A percentile compares a stretch with the other conserved stretches of the same genome.
phyloP scores from a whole-genome alignment of 2,797 vertebrate genomes.

The Onychomys leucogaster region DNA sequence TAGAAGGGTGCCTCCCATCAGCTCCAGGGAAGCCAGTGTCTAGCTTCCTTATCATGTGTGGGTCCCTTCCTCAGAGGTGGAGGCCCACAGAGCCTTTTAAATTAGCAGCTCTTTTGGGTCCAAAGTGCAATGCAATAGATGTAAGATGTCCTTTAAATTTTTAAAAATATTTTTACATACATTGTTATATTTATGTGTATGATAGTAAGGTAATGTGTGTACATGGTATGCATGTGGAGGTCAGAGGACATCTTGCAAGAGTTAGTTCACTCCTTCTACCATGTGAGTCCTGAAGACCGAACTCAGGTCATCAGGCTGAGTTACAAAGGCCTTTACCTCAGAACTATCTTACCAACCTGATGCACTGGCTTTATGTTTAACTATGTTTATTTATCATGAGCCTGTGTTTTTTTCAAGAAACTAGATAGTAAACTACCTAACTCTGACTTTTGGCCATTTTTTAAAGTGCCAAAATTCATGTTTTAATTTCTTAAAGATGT shows the following conservation, averaged over 20 bases:
- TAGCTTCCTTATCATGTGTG: neutral
- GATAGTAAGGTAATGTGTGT: neutral
- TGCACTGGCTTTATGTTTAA: neutral
- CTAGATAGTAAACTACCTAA: neutral
- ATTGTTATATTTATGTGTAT: neutral
- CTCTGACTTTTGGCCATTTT: neutral
- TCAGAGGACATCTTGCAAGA: neutral
- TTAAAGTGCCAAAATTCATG: neutral
- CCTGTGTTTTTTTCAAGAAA: neutral
- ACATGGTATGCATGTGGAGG: neutral
- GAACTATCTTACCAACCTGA: neutral
- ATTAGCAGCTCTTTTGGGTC: neutral
- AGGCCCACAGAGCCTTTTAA: neutral
- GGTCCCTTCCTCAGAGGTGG: neutral
- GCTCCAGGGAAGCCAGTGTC: neutral
- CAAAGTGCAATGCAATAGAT: neutral
- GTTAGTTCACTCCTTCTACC: neutral
- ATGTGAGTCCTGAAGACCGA: neutral
- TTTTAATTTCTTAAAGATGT: neutral
- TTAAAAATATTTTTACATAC: neutral
- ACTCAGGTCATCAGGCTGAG: neutral
- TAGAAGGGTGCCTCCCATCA: neutral
- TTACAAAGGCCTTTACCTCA: neutral
- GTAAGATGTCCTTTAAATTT: neutral
- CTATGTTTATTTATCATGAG: neutral